phyloP scores from a whole-genome alignment of 1,140 invertebrate genomes.

The Orussus abietinus region DNA sequence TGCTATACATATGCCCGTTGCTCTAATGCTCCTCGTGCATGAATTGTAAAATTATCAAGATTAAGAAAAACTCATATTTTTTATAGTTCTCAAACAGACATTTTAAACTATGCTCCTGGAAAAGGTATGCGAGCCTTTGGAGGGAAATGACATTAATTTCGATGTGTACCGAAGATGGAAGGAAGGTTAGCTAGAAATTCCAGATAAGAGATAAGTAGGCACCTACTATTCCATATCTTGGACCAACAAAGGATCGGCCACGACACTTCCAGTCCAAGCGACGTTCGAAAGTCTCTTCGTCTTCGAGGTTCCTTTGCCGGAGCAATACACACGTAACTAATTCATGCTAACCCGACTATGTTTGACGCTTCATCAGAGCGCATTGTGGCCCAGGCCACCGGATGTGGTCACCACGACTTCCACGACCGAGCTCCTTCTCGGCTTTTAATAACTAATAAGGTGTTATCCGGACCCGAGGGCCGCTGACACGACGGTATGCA shows the following conservation, averaged over 20 bases:
- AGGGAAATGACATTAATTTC: conserved; percentile 6
- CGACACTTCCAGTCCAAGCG: too few relatives aligned
- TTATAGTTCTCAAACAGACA: too few relatives aligned
- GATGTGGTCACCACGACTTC: conserved; percentile 8
- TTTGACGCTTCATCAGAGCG: background rate
- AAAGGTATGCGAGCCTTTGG: conserved; percentile 8
- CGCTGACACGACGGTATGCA: too few relatives aligned
- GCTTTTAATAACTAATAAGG: conserved; percentile 23
- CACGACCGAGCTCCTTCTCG: conserved; percentile 11
- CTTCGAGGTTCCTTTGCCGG: too few relatives aligned
- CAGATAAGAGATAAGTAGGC: conserved; percentile 27
- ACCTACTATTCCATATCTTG: conserved; percentile 32
- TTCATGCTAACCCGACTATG: conserved; percentile 11
- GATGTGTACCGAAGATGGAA: conserved; percentile 4
- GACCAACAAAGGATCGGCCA: conserved; percentile 41
- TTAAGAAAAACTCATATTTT: too few relatives aligned
- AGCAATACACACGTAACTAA: conserved; percentile 6
- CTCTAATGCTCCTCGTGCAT: too few relatives aligned
- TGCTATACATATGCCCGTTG: too few relatives aligned
- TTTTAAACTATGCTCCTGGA: too few relatives aligned
- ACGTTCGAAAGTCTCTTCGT: too few relatives aligned
- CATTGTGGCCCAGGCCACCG: conserved; percentile 15
- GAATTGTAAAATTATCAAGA: too few relatives aligned
- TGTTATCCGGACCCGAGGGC: conserved; percentile 1
- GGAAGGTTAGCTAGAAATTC: conserved; percentile 22